Evolutionary conservation across 53 echinoderm and acorn worm genomes (phyloP), one percentile per base, ranked within the genome.

Genomic region (Actinopyga echinites): DNA sequence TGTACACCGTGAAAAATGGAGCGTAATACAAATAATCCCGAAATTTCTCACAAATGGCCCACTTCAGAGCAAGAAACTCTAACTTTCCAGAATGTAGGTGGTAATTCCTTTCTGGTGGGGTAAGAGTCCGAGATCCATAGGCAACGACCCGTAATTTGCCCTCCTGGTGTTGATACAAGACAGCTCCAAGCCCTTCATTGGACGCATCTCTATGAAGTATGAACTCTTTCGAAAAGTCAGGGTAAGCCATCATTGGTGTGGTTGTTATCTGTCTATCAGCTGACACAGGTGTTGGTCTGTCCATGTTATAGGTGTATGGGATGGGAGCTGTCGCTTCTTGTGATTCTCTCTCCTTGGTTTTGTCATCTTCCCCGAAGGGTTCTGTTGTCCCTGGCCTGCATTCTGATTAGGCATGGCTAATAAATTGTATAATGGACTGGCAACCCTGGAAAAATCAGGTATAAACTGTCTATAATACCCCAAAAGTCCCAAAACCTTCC

Each of bases 101-200:
- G 64, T 93, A 90, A 9, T 90, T 90, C 64, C 89, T 84, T 64
- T 92, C 89, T 12, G 92, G 80, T 31, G 85, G 63, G n/a, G 85
- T 84, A 23, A 91, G 82, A 0, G 83, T 67, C 11, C 87, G 26
- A 5, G 87, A 92, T 1, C 68, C 89, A 64, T 86, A 92, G 6
- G 85, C 82, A 25, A 88, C 81, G 5, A 91, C 88, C 22, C 59
- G 25, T 30, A 88, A 56, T 66, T 80, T 88, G 1, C 85, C 91
- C 32, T 87, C 38, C 75, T 91, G 85, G 29, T 55, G 40, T 59
- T 91, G 85, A 34, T 91, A 91, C 35, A 91, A 73, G 17, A 91
- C 85, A 6, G 85, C 86, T 26, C 88, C 92, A 3, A 92, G 74
- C 25, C 84, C 84, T 5, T 79, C 79, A 37, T 88, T 71, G 0